A percentile compares a stretch with the other conserved stretches of the same genome.
phyloP scores from a whole-genome alignment of 2,113 vertebrate genomes.

The Cephalopholis sonnerati region DNA sequence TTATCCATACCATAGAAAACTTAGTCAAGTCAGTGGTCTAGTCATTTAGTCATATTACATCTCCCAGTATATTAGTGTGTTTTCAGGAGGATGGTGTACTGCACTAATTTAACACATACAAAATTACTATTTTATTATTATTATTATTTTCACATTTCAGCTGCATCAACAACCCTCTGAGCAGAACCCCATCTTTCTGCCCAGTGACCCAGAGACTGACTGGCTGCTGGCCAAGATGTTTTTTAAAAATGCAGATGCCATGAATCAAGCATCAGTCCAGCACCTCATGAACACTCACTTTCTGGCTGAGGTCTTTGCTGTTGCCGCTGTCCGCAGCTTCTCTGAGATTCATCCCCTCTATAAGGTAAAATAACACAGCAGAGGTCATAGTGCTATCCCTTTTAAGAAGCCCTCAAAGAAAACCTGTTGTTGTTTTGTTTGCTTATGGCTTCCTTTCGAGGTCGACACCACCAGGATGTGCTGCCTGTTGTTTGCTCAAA shows the following conservation, averaged over 20 bases:
- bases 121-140: neutral
- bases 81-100: neutral
- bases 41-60: no score
- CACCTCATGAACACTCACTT: slow-evolving; percentile 82
- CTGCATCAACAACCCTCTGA: slow-evolving; percentile 65
- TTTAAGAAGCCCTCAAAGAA: no score
- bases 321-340: slow-evolving; percentile 80
- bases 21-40: neutral
- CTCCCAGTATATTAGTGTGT: no score
- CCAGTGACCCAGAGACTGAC: slow-evolving; percentile 79
- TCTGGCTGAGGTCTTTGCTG: slow-evolving; percentile 77
- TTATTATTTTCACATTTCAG: slow-evolving; percentile 38
- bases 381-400: neutral
- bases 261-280: slow-evolving; percentile 72
- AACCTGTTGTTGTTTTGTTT: no score
- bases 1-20: no score
- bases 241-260: slow-evolving; percentile 77
- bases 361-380: slow-evolving; percentile 74
- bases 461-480: no score
- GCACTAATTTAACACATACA: neutral
- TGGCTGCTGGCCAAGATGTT: slow-evolving; percentile 87
- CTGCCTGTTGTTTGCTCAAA: neutral
- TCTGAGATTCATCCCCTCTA: slow-evolving; percentile 84
- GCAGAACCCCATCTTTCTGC: slow-evolving; percentile 82
- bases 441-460: neutral